Percentiles rank a stretch among this genome's conserved stretches.
Evolutionary conservation across 2,797 vertebrate genomes (phyloP).

Genomic region (Sebastes miniatus): DNA sequence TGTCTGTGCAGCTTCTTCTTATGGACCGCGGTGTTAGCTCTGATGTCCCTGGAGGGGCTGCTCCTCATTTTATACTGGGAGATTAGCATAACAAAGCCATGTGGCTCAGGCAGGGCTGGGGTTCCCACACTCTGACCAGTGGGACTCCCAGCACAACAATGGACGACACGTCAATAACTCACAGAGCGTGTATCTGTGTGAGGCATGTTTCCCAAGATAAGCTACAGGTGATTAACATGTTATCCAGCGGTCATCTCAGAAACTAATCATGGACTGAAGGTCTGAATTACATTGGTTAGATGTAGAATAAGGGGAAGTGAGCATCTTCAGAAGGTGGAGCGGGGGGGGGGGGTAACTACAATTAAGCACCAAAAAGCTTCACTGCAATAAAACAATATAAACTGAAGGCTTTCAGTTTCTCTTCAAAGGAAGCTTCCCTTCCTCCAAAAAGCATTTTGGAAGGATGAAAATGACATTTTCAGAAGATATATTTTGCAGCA

Average conservation of each 20-base stretch:
- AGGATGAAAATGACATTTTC: not conserved
- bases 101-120: slow-evolving; percentile 75
- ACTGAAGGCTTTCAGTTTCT: slow-evolving; percentile 27
- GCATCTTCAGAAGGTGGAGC: too few relatives aligned
- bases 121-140: slow-evolving; percentile 86
- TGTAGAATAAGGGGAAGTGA: not conserved
- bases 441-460: not conserved
- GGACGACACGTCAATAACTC: slow-evolving; percentile 77
- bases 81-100: slow-evolving; percentile 83
- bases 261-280: slow-evolving; percentile 6
- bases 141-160: slow-evolving; percentile 79
- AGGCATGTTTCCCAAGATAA: slow-evolving; percentile 78
- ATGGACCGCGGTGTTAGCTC: slow-evolving; percentile 34
- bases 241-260: slow-evolving; percentile 42
- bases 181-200: slow-evolving; percentile 64
- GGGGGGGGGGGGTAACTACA: not conserved
- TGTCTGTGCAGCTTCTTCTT: slow-evolving; percentile 68
- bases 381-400: slow-evolving; percentile 64
- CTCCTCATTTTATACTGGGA: slow-evolving; percentile 72
- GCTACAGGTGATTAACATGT: slow-evolving; percentile 66
- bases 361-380: slow-evolving; percentile 49
- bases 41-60: slow-evolving; percentile 59
- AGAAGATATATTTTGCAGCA: not conserved
- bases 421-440: slow-evolving; percentile 32
- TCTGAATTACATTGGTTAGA: slow-evolving; percentile 1